These are phyloP conservation scores for Orientallactaga sibirica DNA, from an alignment of 2,797 vertebrate genomes.

Conservation along the genomic window DNA sequence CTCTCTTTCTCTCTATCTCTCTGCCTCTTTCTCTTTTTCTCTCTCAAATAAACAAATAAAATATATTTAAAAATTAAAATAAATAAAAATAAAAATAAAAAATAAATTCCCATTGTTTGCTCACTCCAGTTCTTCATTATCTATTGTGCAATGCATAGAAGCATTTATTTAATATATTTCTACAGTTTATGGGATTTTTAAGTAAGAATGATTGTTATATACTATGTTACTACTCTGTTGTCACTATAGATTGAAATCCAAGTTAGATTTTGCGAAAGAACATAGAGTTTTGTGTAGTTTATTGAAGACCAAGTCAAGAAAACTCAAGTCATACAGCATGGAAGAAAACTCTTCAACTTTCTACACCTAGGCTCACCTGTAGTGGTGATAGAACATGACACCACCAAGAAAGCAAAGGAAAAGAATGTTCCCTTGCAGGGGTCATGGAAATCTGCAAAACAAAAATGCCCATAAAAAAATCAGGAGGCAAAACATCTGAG, in stretches of 20 bases:
- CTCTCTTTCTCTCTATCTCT: no score
- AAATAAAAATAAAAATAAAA: no score
- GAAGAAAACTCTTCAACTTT: neutral
- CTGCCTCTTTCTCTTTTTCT: no score
- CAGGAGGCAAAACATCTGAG: neutral
- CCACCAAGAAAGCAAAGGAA: neutral
- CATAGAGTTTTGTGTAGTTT: neutral
- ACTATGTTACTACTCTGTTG: neutral
- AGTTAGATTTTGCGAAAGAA: neutral
- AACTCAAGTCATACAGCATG: neutral
- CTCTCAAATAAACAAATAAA: no score
- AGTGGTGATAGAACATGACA: neutral
- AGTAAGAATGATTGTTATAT: rapidly evolving
- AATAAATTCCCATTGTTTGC: neutral
- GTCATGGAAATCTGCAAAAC: neutral
- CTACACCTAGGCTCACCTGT: neutral
- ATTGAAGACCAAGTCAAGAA: neutral
- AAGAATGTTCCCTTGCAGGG: neutral
- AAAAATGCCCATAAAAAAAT: neutral
- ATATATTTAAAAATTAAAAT: no score
- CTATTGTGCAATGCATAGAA: neutral
- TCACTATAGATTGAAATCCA: neutral
- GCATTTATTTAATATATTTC: neutral
- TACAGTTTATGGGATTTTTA: neutral
- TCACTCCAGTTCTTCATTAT: neutral